Evolutionary conservation across 2,113 vertebrate genomes (phyloP).

Genomic region (Embiotoca jacksoni): DNA sequence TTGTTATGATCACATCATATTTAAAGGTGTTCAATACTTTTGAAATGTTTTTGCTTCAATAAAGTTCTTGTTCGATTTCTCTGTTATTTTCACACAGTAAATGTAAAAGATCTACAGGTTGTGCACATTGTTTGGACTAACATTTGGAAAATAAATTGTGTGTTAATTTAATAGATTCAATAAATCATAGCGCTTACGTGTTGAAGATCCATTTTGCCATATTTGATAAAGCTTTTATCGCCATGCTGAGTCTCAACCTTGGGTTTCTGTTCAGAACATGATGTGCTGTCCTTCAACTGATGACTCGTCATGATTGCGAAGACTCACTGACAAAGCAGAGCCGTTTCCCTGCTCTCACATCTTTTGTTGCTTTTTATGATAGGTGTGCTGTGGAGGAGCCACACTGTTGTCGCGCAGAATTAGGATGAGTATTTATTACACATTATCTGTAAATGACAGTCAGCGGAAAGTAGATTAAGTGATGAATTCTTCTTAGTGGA

Average conservation of each 20-base stretch:
- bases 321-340: neutral
- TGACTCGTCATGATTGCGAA: neutral
- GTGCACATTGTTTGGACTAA: neutral
- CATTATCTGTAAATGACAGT: neutral
- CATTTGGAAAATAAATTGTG: no score
- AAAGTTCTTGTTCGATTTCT: slow-evolving; percentile 44
- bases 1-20: neutral
- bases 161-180: neutral
- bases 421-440: neutral
- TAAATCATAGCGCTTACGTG: neutral
- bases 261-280: slow-evolving; percentile 6
- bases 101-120: neutral
- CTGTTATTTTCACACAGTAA: neutral
- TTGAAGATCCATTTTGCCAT: neutral
- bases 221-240: slow-evolving; percentile 1
- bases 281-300: neutral
- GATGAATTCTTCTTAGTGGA: neutral
- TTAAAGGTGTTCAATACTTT: neutral
- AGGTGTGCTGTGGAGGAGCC: neutral
- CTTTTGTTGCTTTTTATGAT: slow-evolving; percentile 1
- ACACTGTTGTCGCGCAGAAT: neutral
- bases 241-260: neutral
- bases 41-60: slow-evolving; percentile 35
- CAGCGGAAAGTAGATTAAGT: slow-evolving; percentile 4
- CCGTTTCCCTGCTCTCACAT: neutral